These are phyloP conservation scores for Elaphurus davidianus DNA, from an alignment of 2,113 vertebrate species.

Conservation along the genomic window DNA sequence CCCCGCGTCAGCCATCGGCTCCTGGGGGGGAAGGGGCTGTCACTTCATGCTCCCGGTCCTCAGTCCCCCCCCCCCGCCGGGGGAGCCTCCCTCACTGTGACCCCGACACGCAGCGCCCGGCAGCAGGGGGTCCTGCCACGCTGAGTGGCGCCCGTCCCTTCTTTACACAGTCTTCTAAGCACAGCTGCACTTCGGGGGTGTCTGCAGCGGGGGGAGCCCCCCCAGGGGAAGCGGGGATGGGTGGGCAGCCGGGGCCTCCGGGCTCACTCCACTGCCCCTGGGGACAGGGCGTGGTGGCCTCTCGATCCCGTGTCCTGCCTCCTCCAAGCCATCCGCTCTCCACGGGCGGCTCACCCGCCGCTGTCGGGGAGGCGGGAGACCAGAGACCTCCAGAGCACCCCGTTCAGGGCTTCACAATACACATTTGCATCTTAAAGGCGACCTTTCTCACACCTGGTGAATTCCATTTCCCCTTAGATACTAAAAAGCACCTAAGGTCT, in stretches of 20 bases:
- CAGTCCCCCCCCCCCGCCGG: background rate
- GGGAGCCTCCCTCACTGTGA: background rate
- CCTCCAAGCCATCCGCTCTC: background rate
- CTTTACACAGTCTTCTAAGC: background rate
- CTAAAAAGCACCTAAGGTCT: background rate
- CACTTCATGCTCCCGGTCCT: background rate
- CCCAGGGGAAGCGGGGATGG: background rate
- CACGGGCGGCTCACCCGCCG: fast-evolving
- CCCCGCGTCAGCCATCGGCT: background rate
- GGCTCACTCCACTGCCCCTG: background rate
- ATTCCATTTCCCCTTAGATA: background rate
- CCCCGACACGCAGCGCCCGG: background rate
- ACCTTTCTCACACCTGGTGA: background rate
- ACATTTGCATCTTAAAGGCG: conserved; percentile 36
- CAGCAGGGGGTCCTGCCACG: background rate
- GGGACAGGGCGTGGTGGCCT: background rate
- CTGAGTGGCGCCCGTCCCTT: background rate
- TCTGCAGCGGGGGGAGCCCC: background rate
- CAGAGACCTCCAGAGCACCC: background rate
- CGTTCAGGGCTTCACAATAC: background rate
- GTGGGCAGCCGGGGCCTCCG: background rate
- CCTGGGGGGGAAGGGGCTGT: background rate
- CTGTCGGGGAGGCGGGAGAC: fast-evolving
- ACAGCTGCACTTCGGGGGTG: background rate
- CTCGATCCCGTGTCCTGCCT: fast-evolving